phyloP scores from a whole-genome alignment of 2,797 vertebrate genomes.

The Crenichthys baileyi region DNA sequence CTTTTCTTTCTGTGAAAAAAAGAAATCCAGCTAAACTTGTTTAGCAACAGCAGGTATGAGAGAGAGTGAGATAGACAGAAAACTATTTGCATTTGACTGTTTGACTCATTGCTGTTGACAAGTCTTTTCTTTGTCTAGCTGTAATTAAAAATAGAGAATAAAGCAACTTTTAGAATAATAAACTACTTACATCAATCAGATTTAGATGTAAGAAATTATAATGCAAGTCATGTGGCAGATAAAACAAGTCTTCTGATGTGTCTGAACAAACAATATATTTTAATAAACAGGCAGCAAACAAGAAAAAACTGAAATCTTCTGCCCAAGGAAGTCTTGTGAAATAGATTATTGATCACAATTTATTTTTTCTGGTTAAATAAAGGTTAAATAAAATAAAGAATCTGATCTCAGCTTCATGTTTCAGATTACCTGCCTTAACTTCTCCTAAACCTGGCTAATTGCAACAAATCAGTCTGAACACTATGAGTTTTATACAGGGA shows the following conservation, averaged over 20 bases:
- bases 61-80: constrained; percentile 6
- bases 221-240: neutral
- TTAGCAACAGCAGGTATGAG: constrained; percentile 41
- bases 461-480: neutral
- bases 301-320: neutral
- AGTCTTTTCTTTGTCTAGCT: constrained; percentile 42
- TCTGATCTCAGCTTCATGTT: neutral
- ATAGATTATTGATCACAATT: neutral
- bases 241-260: neutral
- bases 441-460: neutral
- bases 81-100: constrained; percentile 30
- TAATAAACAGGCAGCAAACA: neutral
- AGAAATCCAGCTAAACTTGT: constrained; percentile 67
- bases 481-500: neutral
- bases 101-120: constrained; percentile 35
- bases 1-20: constrained; percentile 44
- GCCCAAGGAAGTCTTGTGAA: neutral
- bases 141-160: neutral
- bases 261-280: neutral
- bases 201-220: neutral
- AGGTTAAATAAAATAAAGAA: too few species aligned
- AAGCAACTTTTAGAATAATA: neutral
- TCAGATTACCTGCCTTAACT: too few species aligned
- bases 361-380: neutral
- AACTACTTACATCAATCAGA: neutral